phyloP scores from a whole-genome alignment of 2,888 invertebrate genomes.

The Argyresthia albistria region DNA sequence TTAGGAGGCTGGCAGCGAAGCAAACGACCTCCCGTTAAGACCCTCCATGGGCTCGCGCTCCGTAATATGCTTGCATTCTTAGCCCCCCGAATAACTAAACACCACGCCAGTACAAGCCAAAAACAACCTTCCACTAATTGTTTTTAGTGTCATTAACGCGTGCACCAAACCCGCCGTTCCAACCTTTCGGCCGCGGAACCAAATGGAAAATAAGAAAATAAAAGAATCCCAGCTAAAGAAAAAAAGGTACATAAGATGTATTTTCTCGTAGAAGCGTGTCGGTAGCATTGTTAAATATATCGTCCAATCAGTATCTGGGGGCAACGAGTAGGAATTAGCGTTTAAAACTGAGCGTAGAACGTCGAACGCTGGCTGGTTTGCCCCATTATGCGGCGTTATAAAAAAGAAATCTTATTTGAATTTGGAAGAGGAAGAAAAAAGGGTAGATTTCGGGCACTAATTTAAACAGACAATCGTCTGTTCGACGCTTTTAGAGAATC shows the following conservation, averaged over 20 bases:
- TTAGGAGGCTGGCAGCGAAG: conserved; percentile 62
- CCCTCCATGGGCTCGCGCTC: conserved; percentile 57
- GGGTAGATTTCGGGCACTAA: conserved; percentile 58
- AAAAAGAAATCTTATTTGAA: conserved; percentile 68
- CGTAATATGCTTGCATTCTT: conserved; percentile 54
- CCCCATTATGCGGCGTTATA: conserved; percentile 61
- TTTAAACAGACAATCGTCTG: conserved; percentile 55
- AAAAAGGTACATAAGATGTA: conserved; percentile 60
- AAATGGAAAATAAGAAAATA: conserved; percentile 54
- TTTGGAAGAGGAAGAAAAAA: conserved; percentile 66
- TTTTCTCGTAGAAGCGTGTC: conserved; percentile 59
- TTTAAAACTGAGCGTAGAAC: conserved; percentile 34
- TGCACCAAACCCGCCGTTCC: conserved; percentile 28
- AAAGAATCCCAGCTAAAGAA: conserved; percentile 49
- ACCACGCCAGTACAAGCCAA: conserved; percentile 44
- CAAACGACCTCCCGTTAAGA: conserved; percentile 68
- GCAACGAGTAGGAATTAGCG: conserved; percentile 59
- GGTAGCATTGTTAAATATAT: conserved; percentile 69
- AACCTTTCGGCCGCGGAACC: conserved; percentile 32
- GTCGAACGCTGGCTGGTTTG: conserved; percentile 45
- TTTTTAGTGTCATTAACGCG: conserved; percentile 55
- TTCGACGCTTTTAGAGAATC: conserved; percentile 53
- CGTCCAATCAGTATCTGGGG: conserved; percentile 65
- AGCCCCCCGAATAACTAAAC: conserved; percentile 48
- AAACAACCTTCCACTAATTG: conserved; percentile 56